Base-by-base conservation (phyloP, 2,888 invertebrate genomes). In the Pandemis corylana region DNA sequence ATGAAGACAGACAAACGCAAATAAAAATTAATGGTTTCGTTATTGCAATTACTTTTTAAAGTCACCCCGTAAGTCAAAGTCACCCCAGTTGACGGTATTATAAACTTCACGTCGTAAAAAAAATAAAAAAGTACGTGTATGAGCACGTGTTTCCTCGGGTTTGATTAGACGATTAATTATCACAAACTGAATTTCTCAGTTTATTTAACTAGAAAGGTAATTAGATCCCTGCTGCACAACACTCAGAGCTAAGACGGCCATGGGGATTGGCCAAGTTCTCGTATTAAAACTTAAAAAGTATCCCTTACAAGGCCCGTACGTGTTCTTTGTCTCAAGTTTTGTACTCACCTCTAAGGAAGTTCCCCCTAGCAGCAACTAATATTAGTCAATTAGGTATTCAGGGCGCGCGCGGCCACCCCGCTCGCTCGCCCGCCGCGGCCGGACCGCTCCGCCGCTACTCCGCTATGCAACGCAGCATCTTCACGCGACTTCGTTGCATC, bases 351-450 rank as follows among this genome's bases (percentile, higher is more conserved):
- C 88, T 88, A 87, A 89, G 90, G 88, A 91, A 92, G 90, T 89
- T 91, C 87, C 89, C 80, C 90, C 89, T 85, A 85, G 83, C 83
- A 87, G 87, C 90, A 90, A 92, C 92, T 92, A 92, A 93, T 93
- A 93, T 93, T 92, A 93, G 90, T 90, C 90, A 92, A 93, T 94
- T 93, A 93, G 90, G 92, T 94, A 94, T 94, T 94, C 94, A 93
- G 91, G 87, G 81, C 92, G 91, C 92, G 92, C 86, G 80, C 84
- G 80, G 85, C 85, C 88, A 85, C 88, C 86, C 88, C 89, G 86
- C 88, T 87, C 85, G 81, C 84, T 89, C 85, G 84, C 85, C 84
- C 84, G 85, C 28, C 13, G 84, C 83, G 83, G 84, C 85, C 81
- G 72, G 56, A 69, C 59, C 73, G 59, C 64, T 28, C 42, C 44